phyloP scores from a whole-genome alignment of 2,888 invertebrate genomes.

The Chesias legatella region DNA sequence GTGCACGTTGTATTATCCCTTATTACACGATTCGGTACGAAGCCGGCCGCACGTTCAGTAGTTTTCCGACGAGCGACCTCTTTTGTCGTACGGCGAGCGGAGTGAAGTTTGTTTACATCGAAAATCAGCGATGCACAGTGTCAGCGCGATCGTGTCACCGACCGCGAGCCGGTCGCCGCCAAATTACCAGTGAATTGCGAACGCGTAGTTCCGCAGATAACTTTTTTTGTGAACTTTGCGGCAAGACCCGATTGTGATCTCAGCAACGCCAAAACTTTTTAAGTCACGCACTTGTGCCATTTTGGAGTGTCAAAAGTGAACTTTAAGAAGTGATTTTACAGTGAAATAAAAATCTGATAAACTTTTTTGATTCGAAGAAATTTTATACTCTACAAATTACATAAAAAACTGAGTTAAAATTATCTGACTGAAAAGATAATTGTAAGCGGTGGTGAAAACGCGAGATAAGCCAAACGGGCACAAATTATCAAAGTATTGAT shows the following conservation, averaged over 20 bases:
- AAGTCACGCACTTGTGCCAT: constrained; percentile 41
- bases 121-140: constrained; percentile 66
- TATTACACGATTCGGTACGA: constrained; percentile 76
- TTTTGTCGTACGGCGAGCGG: constrained; percentile 66
- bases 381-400: constrained; percentile 4
- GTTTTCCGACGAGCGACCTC: constrained; percentile 63
- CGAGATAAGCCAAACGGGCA: constrained; percentile 45
- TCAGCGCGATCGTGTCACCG: constrained; percentile 74
- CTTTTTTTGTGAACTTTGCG: constrained; percentile 65
- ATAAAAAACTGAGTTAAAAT: constrained; percentile 27
- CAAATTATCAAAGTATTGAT: constrained; percentile 67
- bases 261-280: constrained; percentile 51
- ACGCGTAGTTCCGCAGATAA: constrained; percentile 55
- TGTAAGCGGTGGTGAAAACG: constrained; percentile 28
- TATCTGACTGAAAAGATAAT: constrained; percentile 12
- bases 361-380: constrained; percentile 24
- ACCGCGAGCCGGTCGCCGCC: constrained; percentile 63
- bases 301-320: constrained; percentile 55
- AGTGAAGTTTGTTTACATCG: constrained; percentile 74
- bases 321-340: constrained; percentile 38
- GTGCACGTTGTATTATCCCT: constrained; percentile 78
- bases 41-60: constrained; percentile 71
- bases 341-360: constrained; percentile 26
- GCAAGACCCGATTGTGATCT: constrained; percentile 35
- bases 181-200: constrained; percentile 66